Evolutionary conservation across 2,888 invertebrate species (phyloP), one percentile per base, ranked within the genome.

Genomic region (Drosophila eohydei): DNA sequence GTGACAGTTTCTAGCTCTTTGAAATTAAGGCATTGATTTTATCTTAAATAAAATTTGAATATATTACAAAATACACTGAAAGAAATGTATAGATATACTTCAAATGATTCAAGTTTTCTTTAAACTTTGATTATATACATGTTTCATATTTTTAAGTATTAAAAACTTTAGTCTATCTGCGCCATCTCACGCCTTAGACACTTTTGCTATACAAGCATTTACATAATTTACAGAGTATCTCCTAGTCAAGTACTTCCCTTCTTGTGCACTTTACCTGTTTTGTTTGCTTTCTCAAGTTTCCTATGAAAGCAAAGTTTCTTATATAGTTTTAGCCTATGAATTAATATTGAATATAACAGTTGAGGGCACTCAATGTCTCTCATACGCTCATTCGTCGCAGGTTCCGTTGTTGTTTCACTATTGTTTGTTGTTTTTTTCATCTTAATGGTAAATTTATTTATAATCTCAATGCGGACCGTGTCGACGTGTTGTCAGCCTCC

Each of bases 381-480:
- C 30, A 16, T n/a, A 9, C 38, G 26, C 16, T 38, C 44, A 26
- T 65, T 43, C 11, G 9, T 4, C 5, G 30, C 36, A 36, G 30
- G 11, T 30, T 51, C 32, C n/a, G 26, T 44, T 65, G 44, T 66
- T 46, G 54, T 54, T 40, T 11, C 28, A 38, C 5, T 40, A n/a
- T 26, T 38, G 28, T 58, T 16, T 66, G 40, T 44, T 67, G 28
- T 32, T 51, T 3, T 40, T 9, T 38, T 58, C 36, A 36, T 34
- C 56, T 46, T 52, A 71, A 68, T 69, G 75, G 61, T 70, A 71
- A 63, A 80, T 77, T 77, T 84, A 84, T 84, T 84, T 84, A 77
- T 84, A 84, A 88, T 81, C 88, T 69, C 65, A 54, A 66, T 74
- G 71, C 64, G 72, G 56, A 16, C 40, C 59, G 67, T 34, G 58